phyloP scores from a whole-genome alignment of 2,797 vertebrate genomes.

The Amblyraja radiata region DNA sequence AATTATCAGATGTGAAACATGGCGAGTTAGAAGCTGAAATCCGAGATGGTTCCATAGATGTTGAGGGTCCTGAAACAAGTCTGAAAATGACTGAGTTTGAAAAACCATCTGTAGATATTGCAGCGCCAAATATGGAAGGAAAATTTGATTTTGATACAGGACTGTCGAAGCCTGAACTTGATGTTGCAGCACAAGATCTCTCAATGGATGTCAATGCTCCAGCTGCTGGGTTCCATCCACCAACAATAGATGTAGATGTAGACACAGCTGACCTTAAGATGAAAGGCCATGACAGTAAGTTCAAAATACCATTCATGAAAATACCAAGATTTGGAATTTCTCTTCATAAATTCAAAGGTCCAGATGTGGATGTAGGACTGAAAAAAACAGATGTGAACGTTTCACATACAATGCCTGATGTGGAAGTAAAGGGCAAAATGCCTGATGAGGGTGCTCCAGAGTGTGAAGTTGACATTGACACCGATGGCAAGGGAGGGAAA shows the following conservation, averaged over 20 bases:
- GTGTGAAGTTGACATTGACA: too few relatives aligned
- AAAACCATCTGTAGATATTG: slow-evolving; percentile 56
- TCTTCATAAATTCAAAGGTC: neutral
- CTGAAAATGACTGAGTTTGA: slow-evolving; percentile 57
- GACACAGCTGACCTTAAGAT: slow-evolving; percentile 14
- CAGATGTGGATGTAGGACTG: too few relatives aligned
- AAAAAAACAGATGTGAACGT: neutral
- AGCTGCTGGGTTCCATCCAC: neutral
- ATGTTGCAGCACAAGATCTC: neutral
- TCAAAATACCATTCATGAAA: slow-evolving; percentile 38
- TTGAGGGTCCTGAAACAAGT: slow-evolving; percentile 44
- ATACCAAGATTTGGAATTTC: slow-evolving; percentile 35
- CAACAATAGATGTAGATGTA: slow-evolving; percentile 37
- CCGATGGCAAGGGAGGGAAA: too few relatives aligned
- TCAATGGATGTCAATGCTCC: neutral
- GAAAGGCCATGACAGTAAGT: fast-evolving
- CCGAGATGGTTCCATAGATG: neutral
- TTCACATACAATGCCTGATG: too few relatives aligned
- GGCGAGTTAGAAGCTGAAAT: neutral
- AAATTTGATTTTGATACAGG: slow-evolving; percentile 42
- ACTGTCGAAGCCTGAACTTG: slow-evolving; percentile 39
- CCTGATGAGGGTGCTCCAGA: too few relatives aligned
- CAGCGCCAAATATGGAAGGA: slow-evolving; percentile 47
- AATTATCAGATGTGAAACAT: neutral
- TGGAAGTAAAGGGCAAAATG: too few relatives aligned